Conservation (phyloP, 2,888 invertebrate genomes). For the Drosophila borealis region DNA sequence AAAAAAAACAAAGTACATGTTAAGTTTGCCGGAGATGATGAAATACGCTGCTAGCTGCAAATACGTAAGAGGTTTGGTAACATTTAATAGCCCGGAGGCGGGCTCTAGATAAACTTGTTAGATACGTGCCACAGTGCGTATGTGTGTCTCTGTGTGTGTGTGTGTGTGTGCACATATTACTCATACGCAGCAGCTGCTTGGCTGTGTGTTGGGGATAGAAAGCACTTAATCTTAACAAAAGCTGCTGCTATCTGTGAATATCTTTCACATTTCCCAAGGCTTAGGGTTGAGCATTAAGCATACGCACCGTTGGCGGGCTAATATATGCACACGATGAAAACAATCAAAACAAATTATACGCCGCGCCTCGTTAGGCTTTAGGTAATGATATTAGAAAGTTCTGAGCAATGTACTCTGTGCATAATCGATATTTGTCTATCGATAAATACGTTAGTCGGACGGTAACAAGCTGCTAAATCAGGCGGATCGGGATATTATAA, state of each 20-base stretch:
- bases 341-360: conserved; percentile 8
- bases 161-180: conserved; percentile 46
- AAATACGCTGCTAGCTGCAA: conserved; percentile 25
- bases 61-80: conserved; percentile 25
- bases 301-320: conserved; percentile 39
- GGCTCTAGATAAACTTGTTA: conserved; percentile 7
- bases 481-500: too few species aligned
- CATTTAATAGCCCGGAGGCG: conserved; percentile 8
- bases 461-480: too few species aligned
- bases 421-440: neutral
- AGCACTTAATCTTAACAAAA: conserved; percentile 55
- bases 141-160: conserved; percentile 7
- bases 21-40: conserved; percentile 32
- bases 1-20: neutral
- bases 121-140: conserved; percentile 37
- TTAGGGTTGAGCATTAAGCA: conserved; percentile 27
- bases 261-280: conserved; percentile 12
- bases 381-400: conserved; percentile 22
- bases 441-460: neutral
- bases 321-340: conserved; percentile 24
- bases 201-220: conserved; percentile 1
- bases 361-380: conserved; percentile 2
- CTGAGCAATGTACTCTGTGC: neutral
- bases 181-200: conserved; percentile 46
- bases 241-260: conserved; percentile 24